Evolutionary conservation across 1,140 invertebrate species (phyloP).

Genomic region (Ooceraea biroi): DNA sequence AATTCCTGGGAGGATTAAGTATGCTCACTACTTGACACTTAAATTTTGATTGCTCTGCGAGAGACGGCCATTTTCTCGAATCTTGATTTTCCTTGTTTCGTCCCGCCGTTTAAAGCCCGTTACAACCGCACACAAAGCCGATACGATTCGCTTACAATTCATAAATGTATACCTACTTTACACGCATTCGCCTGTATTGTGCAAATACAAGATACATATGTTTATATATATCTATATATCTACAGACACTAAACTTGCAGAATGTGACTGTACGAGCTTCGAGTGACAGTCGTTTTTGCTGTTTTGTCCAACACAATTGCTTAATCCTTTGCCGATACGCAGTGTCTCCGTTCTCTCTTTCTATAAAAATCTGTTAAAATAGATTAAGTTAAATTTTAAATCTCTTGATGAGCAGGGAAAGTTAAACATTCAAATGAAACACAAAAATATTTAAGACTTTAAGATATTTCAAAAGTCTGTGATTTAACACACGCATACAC

Average conservation of each 20-base stretch:
- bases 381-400: not conserved
- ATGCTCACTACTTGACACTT: no score
- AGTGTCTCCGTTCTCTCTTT: constrained; percentile 46
- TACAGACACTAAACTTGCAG: constrained; percentile 82
- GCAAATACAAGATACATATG: constrained; percentile 66
- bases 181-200: constrained; percentile 41
- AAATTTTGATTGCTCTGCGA: not conserved
- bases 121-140: constrained; percentile 73
- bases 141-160: constrained; percentile 75
- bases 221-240: constrained; percentile 68
- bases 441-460: not conserved
- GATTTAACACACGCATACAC: not conserved
- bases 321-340: constrained; percentile 37
- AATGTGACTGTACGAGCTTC: constrained; percentile 83
- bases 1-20: not conserved
- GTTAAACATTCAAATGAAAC: no score
- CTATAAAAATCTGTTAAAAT: not conserved
- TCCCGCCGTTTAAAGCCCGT: constrained; percentile 32
- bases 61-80: not conserved
- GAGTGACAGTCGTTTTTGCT: constrained; percentile 79
- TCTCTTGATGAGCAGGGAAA: no score
- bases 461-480: not conserved
- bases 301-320: constrained; percentile 64
- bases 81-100: constrained; percentile 21
- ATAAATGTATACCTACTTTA: constrained; percentile 73